Conservation (phyloP, 2,888 invertebrate species). For the Phorcus lineatus region DNA sequence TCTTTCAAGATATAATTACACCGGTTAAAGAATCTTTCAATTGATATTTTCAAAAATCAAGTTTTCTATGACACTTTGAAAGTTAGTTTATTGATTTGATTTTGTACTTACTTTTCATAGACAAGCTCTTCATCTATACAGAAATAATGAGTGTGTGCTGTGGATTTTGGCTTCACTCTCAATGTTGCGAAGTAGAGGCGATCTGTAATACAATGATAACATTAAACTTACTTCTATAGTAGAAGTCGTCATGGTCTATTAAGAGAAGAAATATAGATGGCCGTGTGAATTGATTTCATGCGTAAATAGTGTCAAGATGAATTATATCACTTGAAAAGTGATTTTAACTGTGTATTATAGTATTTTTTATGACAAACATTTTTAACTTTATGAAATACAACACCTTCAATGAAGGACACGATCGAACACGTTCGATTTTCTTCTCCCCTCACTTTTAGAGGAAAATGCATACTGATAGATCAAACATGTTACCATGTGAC, state of each 20-base stretch:
- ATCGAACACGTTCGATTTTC: constrained; percentile 22
- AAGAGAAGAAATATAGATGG: no score
- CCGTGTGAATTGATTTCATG: no score
- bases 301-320: neutral
- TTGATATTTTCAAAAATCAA: no score
- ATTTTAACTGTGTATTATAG: no score
- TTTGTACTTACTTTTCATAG: constrained; percentile 84
- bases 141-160: constrained; percentile 90
- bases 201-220: constrained; percentile 80
- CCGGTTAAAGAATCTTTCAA: no score
- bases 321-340: no score
- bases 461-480: neutral
- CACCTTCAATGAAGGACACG: neutral
- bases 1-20: no score
- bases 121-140: constrained; percentile 91
- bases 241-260: no score
- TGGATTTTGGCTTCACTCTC: constrained; percentile 85
- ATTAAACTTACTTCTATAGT: no score
- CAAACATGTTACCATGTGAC: neutral
- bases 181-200: constrained; percentile 94
- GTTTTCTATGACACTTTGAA: no score
- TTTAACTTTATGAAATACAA: no score
- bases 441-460: neutral
- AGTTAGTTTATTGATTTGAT: neutral
- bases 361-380: no score